Evolutionary conservation across 30 jellyfish, hydroid and myxozoan genomes (phyloP).

Genomic region (Hydra vulgaris): DNA sequence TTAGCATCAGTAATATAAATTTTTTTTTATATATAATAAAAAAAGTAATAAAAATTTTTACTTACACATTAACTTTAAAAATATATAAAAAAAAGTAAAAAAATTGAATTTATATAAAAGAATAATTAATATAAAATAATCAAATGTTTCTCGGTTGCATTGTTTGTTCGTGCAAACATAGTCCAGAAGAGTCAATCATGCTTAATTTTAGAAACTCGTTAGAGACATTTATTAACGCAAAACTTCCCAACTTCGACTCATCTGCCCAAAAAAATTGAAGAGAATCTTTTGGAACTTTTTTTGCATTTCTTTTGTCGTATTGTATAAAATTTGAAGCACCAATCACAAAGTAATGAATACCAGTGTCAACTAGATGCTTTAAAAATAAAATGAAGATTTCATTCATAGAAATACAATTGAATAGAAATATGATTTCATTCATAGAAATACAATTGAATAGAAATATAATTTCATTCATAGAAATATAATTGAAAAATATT

Average conservation of each 20-base stretch:
- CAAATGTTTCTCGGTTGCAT: conserved; percentile 17
- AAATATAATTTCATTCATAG: no score
- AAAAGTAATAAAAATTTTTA: no score
- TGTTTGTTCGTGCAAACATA: conserved; percentile 14
- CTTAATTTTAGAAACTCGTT: conserved; percentile 15
- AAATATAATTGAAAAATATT: no score
- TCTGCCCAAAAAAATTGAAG: conserved; percentile 62
- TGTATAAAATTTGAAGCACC: conserved; percentile 53
- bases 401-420: no score
- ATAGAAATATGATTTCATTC: no score
- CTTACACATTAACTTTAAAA: no score
- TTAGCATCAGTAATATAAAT: no score
- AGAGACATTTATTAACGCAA: conserved; percentile 44
- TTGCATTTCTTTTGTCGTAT: conserved; percentile 29
- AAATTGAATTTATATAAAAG: not conserved
- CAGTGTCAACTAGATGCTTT: conserved; percentile 18
- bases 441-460: no score
- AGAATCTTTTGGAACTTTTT: conserved; percentile 62
- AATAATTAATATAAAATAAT: not conserved
- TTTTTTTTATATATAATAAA: no score
- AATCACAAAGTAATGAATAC: conserved; percentile 44
- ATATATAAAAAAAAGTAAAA: no score
- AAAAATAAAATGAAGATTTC: not conserved
- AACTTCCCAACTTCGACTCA: conserved; percentile 39
- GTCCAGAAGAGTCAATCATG: conserved; percentile 36